These are phyloP conservation scores for Sicus ferrugineus DNA, from an alignment of 2,888 invertebrate genomes.

Conservation along the genomic window DNA sequence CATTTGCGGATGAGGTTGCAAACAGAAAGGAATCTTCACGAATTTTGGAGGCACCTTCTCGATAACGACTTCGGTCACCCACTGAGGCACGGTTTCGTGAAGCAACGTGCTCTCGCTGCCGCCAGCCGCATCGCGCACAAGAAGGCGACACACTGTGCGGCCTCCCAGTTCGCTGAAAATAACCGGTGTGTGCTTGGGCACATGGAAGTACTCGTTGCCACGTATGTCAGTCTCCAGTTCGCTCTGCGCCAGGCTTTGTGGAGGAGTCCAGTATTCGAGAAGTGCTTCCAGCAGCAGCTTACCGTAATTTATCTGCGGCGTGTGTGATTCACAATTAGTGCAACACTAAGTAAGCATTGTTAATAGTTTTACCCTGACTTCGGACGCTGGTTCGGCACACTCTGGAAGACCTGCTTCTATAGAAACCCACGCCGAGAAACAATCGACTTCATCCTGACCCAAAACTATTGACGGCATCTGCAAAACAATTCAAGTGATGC, in stretches of 20 bases:
- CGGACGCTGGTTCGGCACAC: slow-evolving; percentile 65
- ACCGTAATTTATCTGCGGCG: slow-evolving; percentile 87
- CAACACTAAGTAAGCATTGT: neutral
- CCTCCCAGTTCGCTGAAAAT: slow-evolving; percentile 97
- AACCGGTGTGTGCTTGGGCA: slow-evolving; percentile 95
- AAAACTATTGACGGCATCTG: slow-evolving; percentile 97
- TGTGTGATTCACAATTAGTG: neutral
- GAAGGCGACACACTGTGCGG: slow-evolving; percentile 86
- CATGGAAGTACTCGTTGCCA: slow-evolving; percentile 83
- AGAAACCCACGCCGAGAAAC: slow-evolving; percentile 98
- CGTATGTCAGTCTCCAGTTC: slow-evolving; percentile 77
- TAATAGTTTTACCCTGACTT: slow-evolving; percentile 56
- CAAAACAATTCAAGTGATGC: no score
- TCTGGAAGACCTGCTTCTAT: slow-evolving; percentile 91
- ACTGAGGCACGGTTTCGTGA: slow-evolving; percentile 92
- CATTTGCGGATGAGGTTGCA: slow-evolving; percentile 87
- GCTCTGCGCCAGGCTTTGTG: slow-evolving; percentile 70
- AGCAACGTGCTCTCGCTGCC: slow-evolving; percentile 89
- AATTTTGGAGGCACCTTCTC: slow-evolving; percentile 95
- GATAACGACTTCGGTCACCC: slow-evolving; percentile 95
- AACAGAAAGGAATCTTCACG: slow-evolving; percentile 95
- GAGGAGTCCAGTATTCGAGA: slow-evolving; percentile 92
- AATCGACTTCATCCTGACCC: slow-evolving; percentile 96
- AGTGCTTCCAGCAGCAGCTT: slow-evolving; percentile 91
- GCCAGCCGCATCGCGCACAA: slow-evolving; percentile 92